Evolutionary conservation across 2,113 vertebrate genomes (phyloP).

Genomic region (Sinocyclocheilus anshuiensis): DNA sequence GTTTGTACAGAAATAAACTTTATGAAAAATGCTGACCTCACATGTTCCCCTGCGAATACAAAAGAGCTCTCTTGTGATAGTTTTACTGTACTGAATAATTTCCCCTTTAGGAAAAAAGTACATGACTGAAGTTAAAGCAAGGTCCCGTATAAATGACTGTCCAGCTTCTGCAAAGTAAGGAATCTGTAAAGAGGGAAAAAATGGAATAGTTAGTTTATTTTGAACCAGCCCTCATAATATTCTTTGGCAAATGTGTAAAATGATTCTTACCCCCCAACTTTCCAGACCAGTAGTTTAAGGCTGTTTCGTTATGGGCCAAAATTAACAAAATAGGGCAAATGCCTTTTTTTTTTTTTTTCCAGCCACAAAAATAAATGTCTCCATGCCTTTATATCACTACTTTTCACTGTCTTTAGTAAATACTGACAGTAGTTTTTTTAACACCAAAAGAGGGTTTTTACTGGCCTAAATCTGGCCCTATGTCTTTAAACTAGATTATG

Average conservation of each 20-base stretch:
- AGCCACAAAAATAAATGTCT: too few relatives aligned
- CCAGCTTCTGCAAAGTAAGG: conserved; percentile 47
- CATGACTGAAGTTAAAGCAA: conserved; percentile 42
- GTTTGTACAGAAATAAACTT: neutral
- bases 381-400: too few relatives aligned
- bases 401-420: too few relatives aligned
- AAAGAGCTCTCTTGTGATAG: conserved; percentile 48
- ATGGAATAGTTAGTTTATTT: neutral
- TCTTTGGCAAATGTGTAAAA: neutral
- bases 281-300: neutral
- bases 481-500: neutral
- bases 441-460: too few relatives aligned
- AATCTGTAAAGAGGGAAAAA: conserved; percentile 31
- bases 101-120: conserved; percentile 56
- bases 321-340: too few relatives aligned
- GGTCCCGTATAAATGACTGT: conserved; percentile 42
- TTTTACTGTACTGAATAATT: conserved; percentile 54
- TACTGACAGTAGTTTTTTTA: too few relatives aligned
- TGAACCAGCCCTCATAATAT: neutral
- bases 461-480: too few relatives aligned
- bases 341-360: too few relatives aligned
- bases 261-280: neutral
- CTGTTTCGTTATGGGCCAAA: neutral
- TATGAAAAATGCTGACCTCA: conserved; percentile 29
- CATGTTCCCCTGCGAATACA: conserved; percentile 46